Evolutionary conservation across 1,140 invertebrate genomes (phyloP).

Genomic region (Ridgeia piscesae): DNA sequence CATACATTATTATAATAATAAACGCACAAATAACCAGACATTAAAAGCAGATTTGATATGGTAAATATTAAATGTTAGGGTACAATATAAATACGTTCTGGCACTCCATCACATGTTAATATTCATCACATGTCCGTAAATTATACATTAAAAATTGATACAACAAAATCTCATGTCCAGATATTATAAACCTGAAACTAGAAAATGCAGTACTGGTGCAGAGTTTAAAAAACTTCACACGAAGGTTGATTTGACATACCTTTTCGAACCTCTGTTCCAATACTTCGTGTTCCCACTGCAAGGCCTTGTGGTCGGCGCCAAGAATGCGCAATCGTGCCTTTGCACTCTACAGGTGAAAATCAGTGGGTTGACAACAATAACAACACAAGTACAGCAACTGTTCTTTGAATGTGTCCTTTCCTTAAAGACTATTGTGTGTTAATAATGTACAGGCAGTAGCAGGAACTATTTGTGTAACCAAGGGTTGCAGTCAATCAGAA

Average conservation of each 20-base stretch:
- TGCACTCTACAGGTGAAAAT: constrained; percentile 64
- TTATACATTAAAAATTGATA: too few relatives aligned
- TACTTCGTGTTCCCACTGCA: constrained; percentile 67
- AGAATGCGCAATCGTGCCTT: constrained; percentile 68
- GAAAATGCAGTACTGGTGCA: background rate
- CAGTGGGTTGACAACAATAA: background rate
- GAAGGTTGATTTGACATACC: constrained; percentile 55
- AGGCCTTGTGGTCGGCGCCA: constrained; percentile 71
- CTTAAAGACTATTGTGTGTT: background rate
- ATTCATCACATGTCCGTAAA: too few relatives aligned
- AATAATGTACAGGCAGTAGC: background rate
- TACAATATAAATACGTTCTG: too few relatives aligned
- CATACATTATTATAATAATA: too few relatives aligned
- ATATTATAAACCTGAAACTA: background rate
- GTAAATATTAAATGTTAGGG: too few relatives aligned
- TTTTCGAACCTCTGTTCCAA: constrained; percentile 77
- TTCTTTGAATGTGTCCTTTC: background rate
- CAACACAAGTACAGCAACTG: background rate
- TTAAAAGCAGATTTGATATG: too few relatives aligned
- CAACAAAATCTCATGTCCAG: background rate
- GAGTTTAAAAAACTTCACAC: background rate
- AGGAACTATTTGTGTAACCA: background rate
- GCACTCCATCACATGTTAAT: too few relatives aligned
- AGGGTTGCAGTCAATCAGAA: background rate
- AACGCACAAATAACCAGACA: too few relatives aligned